Conservation (phyloP, 2,888 invertebrate genomes). For the Apomyelois bistriatella region DNA sequence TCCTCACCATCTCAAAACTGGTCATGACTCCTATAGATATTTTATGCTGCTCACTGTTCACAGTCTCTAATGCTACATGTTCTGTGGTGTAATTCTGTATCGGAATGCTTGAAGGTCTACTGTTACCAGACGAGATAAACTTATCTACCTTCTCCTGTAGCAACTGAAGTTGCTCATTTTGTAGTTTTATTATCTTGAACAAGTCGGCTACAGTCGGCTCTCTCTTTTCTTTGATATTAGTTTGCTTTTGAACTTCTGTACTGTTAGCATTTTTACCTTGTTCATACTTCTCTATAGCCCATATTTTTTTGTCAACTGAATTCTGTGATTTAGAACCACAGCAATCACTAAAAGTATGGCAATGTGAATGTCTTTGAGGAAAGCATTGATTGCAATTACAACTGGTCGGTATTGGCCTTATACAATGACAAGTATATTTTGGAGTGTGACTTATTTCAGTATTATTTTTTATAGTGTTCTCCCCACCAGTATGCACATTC, state of each 20-base stretch:
- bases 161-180: constrained; percentile 83
- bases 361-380: not conserved
- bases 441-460: not conserved
- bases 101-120: constrained; percentile 35
- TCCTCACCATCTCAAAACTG: constrained; percentile 82
- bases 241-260: constrained; percentile 51
- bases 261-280: constrained; percentile 38
- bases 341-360: not conserved
- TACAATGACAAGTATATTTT: not conserved
- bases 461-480: not conserved
- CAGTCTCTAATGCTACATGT: constrained; percentile 50
- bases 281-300: constrained; percentile 59
- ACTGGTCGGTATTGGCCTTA: constrained; percentile 13
- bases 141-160: constrained; percentile 83
- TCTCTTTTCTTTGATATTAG: constrained; percentile 56
- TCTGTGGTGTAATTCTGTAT: constrained; percentile 47
- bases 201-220: constrained; percentile 81
- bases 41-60: constrained; percentile 66
- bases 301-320: constrained; percentile 59
- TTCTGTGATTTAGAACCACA: constrained; percentile 29
- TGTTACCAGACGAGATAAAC: constrained; percentile 52
- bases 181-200: constrained; percentile 82
- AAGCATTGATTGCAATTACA: constrained; percentile 27
- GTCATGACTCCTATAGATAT: constrained; percentile 87
- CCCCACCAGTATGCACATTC: constrained; percentile 13